Conservation (phyloP, 2,797 vertebrate genomes). For the Antennarius maculatus region DNA sequence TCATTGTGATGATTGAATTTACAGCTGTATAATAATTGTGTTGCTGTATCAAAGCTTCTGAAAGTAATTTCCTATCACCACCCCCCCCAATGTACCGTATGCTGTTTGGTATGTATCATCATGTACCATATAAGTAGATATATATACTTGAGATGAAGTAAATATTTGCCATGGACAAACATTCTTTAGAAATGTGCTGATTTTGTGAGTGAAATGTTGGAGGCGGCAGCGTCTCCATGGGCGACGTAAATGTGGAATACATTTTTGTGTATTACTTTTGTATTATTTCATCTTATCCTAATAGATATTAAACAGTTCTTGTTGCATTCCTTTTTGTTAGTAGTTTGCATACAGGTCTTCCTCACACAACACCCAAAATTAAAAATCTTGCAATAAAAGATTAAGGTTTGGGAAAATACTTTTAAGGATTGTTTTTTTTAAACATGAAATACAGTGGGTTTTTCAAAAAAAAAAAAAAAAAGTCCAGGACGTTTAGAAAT, state of each 20-base stretch:
- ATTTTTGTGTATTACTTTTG: conserved; percentile 83
- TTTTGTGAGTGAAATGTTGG: conserved; percentile 38
- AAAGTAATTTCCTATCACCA: conserved; percentile 46
- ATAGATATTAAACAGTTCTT: conserved; percentile 82
- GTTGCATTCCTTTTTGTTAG: conserved; percentile 68
- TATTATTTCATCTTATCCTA: conserved; percentile 80
- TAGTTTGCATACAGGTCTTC: conserved; percentile 11
- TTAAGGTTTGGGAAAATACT: no score
- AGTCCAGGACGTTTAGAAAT: no score
- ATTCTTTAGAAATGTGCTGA: conserved; percentile 52
- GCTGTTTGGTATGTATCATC: conserved; percentile 77
- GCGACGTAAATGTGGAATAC: conserved; percentile 63
- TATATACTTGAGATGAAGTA: conserved; percentile 57
- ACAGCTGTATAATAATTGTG: conserved; percentile 62
- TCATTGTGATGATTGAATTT: conserved; percentile 48
- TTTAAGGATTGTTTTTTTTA: no score
- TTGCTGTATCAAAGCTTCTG: conserved; percentile 70
- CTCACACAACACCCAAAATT: not conserved
- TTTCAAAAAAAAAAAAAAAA: not conserved
- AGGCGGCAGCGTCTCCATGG: conserved; percentile 65
- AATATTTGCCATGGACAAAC: conserved; percentile 69
- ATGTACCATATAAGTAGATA: conserved; percentile 75
- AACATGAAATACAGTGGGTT: no score
- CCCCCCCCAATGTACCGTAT: conserved; percentile 50
- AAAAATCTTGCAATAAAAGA: not conserved